A percentile compares a stretch with the other conserved stretches of the same genome.
These are phyloP conservation scores for Pelosia muscerda DNA, from an alignment of 2,888 invertebrate species.

Conservation along the genomic window DNA sequence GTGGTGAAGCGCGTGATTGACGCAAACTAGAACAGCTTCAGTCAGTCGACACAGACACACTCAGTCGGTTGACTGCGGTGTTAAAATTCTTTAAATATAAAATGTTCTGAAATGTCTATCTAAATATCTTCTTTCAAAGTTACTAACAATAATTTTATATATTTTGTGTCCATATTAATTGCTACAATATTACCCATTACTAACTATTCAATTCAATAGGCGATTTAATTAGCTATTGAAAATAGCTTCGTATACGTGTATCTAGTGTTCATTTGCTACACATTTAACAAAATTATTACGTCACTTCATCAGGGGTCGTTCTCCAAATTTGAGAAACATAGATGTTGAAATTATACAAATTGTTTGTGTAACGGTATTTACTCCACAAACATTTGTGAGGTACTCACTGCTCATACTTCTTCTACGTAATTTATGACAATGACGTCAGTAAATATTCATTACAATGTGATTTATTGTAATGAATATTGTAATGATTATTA, in stretches of 20 bases:
- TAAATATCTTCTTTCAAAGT: too few relatives aligned
- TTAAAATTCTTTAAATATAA: too few relatives aligned
- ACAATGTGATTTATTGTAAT: neutral
- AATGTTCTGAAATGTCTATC: too few relatives aligned
- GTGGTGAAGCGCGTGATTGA: too few relatives aligned
- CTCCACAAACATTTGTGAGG: neutral
- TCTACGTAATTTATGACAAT: neutral
- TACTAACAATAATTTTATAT: too few relatives aligned
- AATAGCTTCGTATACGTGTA: neutral
- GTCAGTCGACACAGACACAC: too few relatives aligned
- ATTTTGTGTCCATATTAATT: too few relatives aligned
- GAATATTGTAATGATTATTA: too few relatives aligned
- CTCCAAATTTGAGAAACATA: conserved; percentile 2
- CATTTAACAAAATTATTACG: too few relatives aligned
- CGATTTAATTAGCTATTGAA: too few relatives aligned
- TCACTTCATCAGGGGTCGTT: neutral
- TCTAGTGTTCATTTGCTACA: neutral
- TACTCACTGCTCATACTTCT: neutral
- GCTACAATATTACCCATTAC: neutral
- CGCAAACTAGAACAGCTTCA: too few relatives aligned
- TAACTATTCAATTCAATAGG: neutral
- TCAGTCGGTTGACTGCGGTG: too few relatives aligned
- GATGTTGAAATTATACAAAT: neutral
- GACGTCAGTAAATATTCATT: neutral
- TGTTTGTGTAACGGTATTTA: neutral